Percentiles rank a stretch among this genome's conserved stretches.
These are phyloP conservation scores for Agelaius tricolor DNA, from an alignment of 2,113 vertebrate species.

Conservation along the genomic window DNA sequence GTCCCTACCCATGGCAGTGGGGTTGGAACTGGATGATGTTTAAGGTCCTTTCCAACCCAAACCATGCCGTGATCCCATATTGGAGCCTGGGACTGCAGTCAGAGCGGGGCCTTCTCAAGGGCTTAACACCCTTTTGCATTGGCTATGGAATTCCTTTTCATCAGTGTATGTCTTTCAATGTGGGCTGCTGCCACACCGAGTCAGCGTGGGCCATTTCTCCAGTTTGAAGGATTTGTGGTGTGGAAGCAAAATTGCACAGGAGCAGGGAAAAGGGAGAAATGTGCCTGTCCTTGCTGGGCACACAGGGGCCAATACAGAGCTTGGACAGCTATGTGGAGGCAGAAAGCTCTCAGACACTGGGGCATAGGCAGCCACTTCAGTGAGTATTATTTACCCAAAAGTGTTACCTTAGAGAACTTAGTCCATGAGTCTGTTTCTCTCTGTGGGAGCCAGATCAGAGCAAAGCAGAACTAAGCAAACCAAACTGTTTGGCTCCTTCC, in stretches of 20 bases:
- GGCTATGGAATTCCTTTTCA: neutral
- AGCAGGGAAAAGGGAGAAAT: neutral
- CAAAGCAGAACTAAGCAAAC: neutral
- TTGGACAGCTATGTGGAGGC: neutral
- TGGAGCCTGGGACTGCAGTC: neutral
- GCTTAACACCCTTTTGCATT: neutral
- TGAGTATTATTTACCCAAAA: neutral
- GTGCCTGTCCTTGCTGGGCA: neutral
- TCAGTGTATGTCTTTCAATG: neutral
- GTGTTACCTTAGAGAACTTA: neutral
- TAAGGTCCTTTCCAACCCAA: neutral
- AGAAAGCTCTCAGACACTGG: neutral
- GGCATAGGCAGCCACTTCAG: neutral
- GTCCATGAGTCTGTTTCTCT: neutral
- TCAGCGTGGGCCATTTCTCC: rapidly evolving
- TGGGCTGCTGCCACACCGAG: rapidly evolving
- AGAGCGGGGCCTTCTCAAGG: neutral
- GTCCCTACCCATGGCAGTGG: rapidly evolving
- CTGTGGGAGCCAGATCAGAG: neutral
- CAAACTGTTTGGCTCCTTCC: neutral
- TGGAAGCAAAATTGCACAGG: neutral
- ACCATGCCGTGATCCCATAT: neutral
- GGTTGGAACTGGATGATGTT: neutral
- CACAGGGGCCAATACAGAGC: neutral
- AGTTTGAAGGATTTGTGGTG: neutral